Evolutionary conservation across 37 sponge, comb jelly and placozoan genomes (phyloP).

Genomic region (Ianthella basta): DNA sequence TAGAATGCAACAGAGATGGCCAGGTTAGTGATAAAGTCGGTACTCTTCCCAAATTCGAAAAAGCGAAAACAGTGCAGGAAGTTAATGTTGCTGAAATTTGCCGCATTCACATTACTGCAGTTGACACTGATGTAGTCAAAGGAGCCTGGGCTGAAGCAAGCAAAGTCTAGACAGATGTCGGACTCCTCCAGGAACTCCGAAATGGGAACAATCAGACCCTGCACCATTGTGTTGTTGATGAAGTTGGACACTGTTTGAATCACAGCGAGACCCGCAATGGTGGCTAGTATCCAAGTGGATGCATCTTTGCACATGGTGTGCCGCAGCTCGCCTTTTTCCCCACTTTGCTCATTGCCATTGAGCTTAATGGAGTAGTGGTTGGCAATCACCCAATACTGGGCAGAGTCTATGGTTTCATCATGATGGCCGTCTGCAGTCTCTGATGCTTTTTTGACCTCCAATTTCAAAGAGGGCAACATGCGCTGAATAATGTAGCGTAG

Average conservation of each 20-base stretch:
- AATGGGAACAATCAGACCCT: not conserved
- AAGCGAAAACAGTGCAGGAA: slow-evolving; percentile 61
- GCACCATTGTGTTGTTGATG: slow-evolving; percentile 32
- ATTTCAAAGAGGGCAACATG: slow-evolving; percentile 44
- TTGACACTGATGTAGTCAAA: slow-evolving; percentile 5
- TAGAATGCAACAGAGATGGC: slow-evolving; percentile 54
- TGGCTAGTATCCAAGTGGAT: slow-evolving; percentile 43
- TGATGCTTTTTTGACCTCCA: not conserved
- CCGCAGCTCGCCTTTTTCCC: not conserved
- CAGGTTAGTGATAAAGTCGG: slow-evolving; percentile 44
- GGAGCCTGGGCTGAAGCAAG: slow-evolving; percentile 27
- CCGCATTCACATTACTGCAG: not conserved
- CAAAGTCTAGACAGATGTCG: not conserved
- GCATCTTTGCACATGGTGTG: not conserved
- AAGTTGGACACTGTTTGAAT: slow-evolving; percentile 44
- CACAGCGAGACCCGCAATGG: slow-evolving; percentile 27
- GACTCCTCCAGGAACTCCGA: not conserved
- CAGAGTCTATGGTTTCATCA: not conserved
- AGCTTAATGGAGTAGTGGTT: slow-evolving; percentile 43
- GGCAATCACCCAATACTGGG: slow-evolving; percentile 56
- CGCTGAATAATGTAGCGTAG: slow-evolving; percentile 5
- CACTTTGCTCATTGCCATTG: slow-evolving; percentile 20
- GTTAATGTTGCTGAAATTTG: not conserved
- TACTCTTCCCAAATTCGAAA: slow-evolving; percentile 40
- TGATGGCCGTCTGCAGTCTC: not conserved